Evolutionary conservation across 23 tunicate species (phyloP), one percentile per base, ranked within the genome.

Genomic region (Ascidia mentula): DNA sequence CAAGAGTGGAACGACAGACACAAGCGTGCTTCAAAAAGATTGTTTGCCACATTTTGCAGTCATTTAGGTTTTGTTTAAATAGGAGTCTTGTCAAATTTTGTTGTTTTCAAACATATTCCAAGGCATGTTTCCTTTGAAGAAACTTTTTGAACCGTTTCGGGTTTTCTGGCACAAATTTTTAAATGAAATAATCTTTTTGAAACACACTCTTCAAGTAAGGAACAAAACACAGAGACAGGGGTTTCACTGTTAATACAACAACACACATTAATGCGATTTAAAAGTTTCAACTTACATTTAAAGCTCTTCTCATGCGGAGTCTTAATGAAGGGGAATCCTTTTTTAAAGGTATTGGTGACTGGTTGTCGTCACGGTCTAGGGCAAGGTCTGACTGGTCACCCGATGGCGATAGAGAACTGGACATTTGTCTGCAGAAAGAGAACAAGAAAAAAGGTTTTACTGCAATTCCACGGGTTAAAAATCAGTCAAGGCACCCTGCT

Each of bases 231-330:
- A 53, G 28, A 53, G 65, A 5, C 65, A 53, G 24, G 65, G 28
- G 24, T 26, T 53, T 5, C 65, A 53, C 24, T 26, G 65, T 53
- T 53, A 53, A 9, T 9, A n/a, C 12, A 42, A 53, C 65, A 9
- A 53, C 65, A 53, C 28, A 53, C 65, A 32, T 30, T 4, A 34
- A 70, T 30, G 18, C 31, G 8, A 7, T 32, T 70, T 1, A 7
- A 2, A 3, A 70, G 32, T 9, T 22, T 32, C 37, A 65, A 71
- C 87, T 83, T 40, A 83, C 87, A 61, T 83, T 83, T 26, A 76
- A 33, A 3, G 74, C 30, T 7, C 87, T 75, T 34, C 87, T 65
- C 80, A 83, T 61, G 5, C 81, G 65, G 59, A 83, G 73, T 32
- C 30, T 53, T 18, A 73, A 31, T 1, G 81, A n/a, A 28, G 81